Conservation (phyloP, 2,113 vertebrate species). For the Bucco capensis region DNA sequence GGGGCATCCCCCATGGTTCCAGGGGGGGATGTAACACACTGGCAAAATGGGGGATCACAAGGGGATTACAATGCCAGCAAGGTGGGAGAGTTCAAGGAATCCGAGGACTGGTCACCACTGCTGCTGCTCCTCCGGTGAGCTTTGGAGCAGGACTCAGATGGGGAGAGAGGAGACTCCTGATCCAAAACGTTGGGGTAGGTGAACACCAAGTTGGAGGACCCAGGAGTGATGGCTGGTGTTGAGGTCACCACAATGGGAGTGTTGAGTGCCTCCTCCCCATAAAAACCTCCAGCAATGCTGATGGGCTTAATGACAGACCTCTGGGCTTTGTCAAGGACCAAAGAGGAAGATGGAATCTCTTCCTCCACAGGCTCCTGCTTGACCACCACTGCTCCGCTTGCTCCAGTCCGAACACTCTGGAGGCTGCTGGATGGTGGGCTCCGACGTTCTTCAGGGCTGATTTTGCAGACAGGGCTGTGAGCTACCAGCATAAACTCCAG, state of each 20-base stretch:
- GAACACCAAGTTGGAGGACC: slow-evolving; percentile 93
- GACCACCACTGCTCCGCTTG: slow-evolving; percentile 76
- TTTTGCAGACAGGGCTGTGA: slow-evolving; percentile 93
- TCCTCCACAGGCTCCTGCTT: slow-evolving; percentile 92
- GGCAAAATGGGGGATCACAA: slow-evolving; percentile 39
- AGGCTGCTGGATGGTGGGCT: slow-evolving; percentile 75
- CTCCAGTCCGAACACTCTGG: slow-evolving; percentile 74
- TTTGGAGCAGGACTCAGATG: slow-evolving; percentile 98
- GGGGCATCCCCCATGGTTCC: not conserved
- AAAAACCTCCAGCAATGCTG: slow-evolving; percentile 87
- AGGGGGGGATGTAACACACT: slow-evolving; percentile 54
- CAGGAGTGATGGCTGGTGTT: slow-evolving; percentile 91
- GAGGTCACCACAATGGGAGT: slow-evolving; percentile 95
- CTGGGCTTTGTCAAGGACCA: slow-evolving; percentile 79
- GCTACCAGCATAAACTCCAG: slow-evolving; percentile 98
- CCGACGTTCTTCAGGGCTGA: slow-evolving; percentile 86
- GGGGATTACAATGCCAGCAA: slow-evolving; percentile 91
- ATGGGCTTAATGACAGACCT: slow-evolving; percentile 98
- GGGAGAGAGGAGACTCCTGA: slow-evolving; percentile 92
- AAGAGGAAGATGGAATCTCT: slow-evolving; percentile 70
- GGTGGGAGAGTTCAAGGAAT: slow-evolving; percentile 99
- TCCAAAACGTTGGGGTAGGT: slow-evolving; percentile 96
- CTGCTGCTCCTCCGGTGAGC: slow-evolving; percentile 98
- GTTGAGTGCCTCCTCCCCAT: slow-evolving; percentile 94
- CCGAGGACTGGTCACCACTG: slow-evolving; percentile 98